Conservation (phyloP, 2,888 invertebrate genomes). For the Cerceris rybyensis region DNA sequence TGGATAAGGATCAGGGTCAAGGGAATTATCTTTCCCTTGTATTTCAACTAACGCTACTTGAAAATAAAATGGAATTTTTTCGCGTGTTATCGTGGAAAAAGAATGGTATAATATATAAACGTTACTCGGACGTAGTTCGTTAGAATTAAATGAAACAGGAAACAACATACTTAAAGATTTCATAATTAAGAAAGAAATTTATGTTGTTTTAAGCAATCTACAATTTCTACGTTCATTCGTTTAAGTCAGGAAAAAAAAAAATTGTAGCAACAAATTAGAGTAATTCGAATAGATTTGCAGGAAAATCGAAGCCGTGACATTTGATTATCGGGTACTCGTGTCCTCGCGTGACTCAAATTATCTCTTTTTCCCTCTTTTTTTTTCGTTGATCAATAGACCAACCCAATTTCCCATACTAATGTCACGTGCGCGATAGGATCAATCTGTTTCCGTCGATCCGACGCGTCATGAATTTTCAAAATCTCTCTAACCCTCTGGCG, state of each 20-base stretch:
- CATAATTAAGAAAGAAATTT: too few species aligned
- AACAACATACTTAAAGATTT: too few species aligned
- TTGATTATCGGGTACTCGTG: slow-evolving; percentile 33
- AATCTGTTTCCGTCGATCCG: slow-evolving; percentile 7
- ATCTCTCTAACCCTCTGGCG: not conserved
- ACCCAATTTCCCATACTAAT: slow-evolving; percentile 41
- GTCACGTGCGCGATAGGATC: slow-evolving; percentile 6
- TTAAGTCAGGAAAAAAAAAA: too few species aligned
- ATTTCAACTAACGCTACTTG: not conserved
- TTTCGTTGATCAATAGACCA: slow-evolving; percentile 37
- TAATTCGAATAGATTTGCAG: not conserved
- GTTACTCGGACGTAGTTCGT: too few species aligned
- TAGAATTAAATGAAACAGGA: too few species aligned
- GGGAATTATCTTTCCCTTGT: not conserved
- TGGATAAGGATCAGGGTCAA: slow-evolving; percentile 19
- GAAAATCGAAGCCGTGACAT: slow-evolving; percentile 12
- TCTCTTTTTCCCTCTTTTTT: slow-evolving; percentile 13
- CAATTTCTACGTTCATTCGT: too few species aligned
- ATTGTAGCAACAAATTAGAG: not conserved
- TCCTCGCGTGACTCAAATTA: slow-evolving; percentile 49
- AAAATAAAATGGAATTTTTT: not conserved
- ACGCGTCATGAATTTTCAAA: slow-evolving; percentile 18
- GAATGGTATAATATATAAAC: not conserved
- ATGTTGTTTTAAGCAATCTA: too few species aligned
- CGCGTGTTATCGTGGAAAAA: not conserved